Evolutionary conservation across 2,113 vertebrate species (phyloP).

Genomic region (Hydrolagus affinis): DNA sequence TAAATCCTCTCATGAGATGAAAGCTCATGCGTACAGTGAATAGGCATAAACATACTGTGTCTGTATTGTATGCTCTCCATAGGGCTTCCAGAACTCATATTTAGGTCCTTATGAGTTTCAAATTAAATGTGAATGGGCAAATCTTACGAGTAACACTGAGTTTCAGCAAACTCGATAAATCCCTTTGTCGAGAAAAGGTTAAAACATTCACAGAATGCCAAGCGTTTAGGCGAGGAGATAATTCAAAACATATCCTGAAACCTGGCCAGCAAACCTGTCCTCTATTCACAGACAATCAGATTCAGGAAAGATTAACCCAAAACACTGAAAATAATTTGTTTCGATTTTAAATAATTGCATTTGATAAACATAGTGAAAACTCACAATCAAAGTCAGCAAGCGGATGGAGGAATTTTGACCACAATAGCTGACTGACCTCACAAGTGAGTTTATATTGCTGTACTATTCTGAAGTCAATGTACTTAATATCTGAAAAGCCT

Average conservation of each 20-base stretch:
- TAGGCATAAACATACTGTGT: constrained; percentile 16
- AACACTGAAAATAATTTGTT: neutral
- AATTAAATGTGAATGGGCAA: no score
- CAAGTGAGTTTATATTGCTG: no score
- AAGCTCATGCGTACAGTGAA: constrained; percentile 31
- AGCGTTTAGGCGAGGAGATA: no score
- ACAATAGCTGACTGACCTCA: no score
- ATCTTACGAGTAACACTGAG: neutral
- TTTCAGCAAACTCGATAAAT: neutral
- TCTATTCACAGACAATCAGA: neutral
- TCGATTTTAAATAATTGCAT: no score
- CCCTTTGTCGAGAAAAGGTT: neutral
- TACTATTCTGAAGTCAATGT: no score
- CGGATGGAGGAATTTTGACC: no score
- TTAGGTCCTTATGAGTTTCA: neutral
- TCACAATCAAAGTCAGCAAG: no score
- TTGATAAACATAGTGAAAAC: no score
- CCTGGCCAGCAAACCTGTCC: no score
- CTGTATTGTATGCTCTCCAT: constrained; percentile 32
- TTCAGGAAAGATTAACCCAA: neutral
- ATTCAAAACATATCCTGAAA: no score
- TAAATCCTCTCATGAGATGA: constrained; percentile 27
- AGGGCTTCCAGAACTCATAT: constrained; percentile 29
- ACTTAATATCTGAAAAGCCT: neutral
- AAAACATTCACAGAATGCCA: neutral